A percentile compares a stretch with the other conserved stretches of the same genome.
phyloP scores from a whole-genome alignment of 1,140 invertebrate genomes.

The Trichomalopsis sarcophagae region DNA sequence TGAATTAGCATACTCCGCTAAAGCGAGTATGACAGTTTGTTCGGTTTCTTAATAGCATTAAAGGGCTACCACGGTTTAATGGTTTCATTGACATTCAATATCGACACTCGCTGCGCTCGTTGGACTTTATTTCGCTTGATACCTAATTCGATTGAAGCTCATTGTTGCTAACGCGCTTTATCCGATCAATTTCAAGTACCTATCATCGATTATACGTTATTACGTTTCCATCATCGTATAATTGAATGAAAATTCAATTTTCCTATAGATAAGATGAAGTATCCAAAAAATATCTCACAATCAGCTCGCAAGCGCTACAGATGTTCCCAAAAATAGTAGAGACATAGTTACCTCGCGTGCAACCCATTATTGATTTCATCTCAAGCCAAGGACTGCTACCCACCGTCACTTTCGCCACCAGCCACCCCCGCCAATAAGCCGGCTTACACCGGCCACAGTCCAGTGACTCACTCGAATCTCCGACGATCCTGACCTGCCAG shows the following conservation, averaged over 20 bases:
- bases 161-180: background rate
- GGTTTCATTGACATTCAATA: constrained; percentile 51
- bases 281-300: no score
- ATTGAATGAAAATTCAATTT: no score
- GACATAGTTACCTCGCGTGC: background rate
- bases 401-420: background rate
- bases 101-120: background rate
- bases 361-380: constrained; percentile 25
- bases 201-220: background rate
- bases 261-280: no score
- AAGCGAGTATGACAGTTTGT: constrained; percentile 33
- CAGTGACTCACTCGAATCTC: constrained; percentile 16
- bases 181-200: background rate
- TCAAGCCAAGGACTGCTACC: background rate
- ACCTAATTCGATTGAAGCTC: background rate
- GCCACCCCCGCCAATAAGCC: background rate
- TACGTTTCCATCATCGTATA: no score
- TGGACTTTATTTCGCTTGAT: background rate
- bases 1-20: constrained; percentile 32
- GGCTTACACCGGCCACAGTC: background rate
- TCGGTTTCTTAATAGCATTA: constrained; percentile 46
- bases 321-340: background rate
- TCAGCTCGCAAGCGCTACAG: no score
- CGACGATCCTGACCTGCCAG: background rate
- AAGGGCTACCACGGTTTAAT: constrained; percentile 44